Percentiles rank a stretch among this genome's conserved stretches.
Conservation (phyloP, 2,113 vertebrate species). For the Sapayoa aenigma region DNA sequence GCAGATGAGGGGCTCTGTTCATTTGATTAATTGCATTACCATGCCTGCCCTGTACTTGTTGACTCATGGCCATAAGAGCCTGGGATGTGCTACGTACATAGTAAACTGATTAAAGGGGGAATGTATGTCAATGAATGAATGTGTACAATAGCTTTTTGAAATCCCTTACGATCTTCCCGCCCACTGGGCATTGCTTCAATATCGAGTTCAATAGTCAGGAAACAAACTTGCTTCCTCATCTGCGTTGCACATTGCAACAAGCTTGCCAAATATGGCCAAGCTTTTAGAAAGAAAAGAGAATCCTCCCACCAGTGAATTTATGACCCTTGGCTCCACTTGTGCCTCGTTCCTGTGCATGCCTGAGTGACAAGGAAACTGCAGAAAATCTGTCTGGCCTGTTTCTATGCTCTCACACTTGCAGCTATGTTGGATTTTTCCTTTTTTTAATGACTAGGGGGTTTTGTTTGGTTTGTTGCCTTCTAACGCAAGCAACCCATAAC, state of each 20-base stretch:
- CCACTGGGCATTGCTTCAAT: conserved; percentile 31
- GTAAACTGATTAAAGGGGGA: background rate
- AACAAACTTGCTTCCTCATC: conserved; percentile 43
- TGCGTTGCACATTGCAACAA: background rate
- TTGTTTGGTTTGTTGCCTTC: background rate
- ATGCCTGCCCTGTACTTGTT: background rate
- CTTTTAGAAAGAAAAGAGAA: conserved; percentile 23
- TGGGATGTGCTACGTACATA: background rate
- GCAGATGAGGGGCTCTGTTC: background rate
- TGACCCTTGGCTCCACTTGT: background rate
- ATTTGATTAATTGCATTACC: conserved; percentile 8
- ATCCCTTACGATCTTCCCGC: conserved; percentile 32
- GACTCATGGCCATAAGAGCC: background rate
- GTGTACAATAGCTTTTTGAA: background rate
- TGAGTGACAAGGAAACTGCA: conserved; percentile 42
- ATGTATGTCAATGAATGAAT: background rate
- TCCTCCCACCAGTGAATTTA: conserved; percentile 42
- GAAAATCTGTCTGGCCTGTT: conserved; percentile 27
- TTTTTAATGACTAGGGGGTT: background rate
- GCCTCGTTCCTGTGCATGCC: conserved; percentile 32
- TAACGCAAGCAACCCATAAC: background rate
- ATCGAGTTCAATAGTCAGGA: background rate
- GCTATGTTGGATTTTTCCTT: background rate
- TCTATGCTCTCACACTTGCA: background rate
- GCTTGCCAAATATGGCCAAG: background rate